These are phyloP conservation scores for Euphydryas editha DNA, from an alignment of 2,888 invertebrate species.

Conservation along the genomic window DNA sequence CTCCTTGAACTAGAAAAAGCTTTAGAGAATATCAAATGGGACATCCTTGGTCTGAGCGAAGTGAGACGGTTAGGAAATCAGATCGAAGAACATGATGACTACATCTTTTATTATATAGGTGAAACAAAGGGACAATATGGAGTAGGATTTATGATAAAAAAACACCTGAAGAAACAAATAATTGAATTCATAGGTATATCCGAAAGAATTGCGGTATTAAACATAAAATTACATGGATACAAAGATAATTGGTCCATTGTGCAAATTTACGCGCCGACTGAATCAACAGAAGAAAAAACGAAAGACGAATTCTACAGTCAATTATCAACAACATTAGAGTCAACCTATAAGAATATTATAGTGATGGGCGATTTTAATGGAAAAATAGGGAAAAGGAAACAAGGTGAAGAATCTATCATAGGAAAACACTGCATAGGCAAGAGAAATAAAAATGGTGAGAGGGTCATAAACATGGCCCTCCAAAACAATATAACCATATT, in stretches of 20 bases:
- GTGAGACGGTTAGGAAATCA: constrained; percentile 33
- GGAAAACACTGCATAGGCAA: constrained; percentile 24
- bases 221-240: constrained; percentile 26
- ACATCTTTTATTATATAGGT: constrained; percentile 40
- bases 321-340: not conserved
- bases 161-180: constrained; percentile 35
- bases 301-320: not conserved
- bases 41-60: constrained; percentile 39
- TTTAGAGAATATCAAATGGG: not conserved
- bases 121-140: constrained; percentile 34
- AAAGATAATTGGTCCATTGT: constrained; percentile 34
- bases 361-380: constrained; percentile 36
- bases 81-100: constrained; percentile 31
- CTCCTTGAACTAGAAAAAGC: not conserved
- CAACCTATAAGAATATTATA: constrained; percentile 27
- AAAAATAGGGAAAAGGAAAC: constrained; percentile 17
- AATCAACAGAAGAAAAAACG: constrained; percentile 15
- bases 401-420: constrained; percentile 22
- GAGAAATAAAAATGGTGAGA: constrained; percentile 30
- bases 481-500: constrained; percentile 26
- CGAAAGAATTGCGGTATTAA: constrained; percentile 39
- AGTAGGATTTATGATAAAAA: constrained; percentile 39
- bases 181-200: constrained; percentile 37
- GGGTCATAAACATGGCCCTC: constrained; percentile 25
- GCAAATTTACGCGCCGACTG: constrained; percentile 38